phyloP scores from a whole-genome alignment of 2,113 vertebrate species.

The Spermophilus dauricus region DNA sequence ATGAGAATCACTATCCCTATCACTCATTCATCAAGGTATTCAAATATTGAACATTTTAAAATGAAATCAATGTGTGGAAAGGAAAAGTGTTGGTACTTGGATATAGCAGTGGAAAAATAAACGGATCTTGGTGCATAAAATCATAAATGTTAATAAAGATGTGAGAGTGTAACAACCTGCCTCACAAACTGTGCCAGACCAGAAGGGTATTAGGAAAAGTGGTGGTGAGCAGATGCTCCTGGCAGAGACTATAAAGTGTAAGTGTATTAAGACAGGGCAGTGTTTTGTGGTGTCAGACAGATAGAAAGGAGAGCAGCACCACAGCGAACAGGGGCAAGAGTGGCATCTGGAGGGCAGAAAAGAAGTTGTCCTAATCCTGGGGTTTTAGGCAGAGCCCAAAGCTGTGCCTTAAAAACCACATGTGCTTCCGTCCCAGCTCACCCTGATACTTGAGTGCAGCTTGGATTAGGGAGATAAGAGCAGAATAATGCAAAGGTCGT shows the following conservation, averaged over 20 bases:
- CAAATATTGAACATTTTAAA: neutral
- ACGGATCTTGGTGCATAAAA: neutral
- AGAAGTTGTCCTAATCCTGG: neutral
- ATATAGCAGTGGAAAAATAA: neutral
- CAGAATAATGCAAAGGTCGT: neutral
- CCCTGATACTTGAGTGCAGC: neutral
- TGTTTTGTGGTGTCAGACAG: neutral
- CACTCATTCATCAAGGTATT: neutral
- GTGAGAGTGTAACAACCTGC: fast-evolving
- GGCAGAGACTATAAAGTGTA: neutral
- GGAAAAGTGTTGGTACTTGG: neutral
- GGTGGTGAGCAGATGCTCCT: neutral
- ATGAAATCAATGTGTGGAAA: neutral
- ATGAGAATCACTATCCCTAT: neutral
- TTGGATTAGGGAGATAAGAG: neutral
- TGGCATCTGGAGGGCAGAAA: neutral
- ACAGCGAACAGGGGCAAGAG: too few relatives aligned
- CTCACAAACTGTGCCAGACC: neutral
- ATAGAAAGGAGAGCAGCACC: neutral
- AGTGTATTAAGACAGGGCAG: neutral
- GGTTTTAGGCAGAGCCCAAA: neutral
- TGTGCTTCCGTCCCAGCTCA: neutral
- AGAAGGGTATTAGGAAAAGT: neutral
- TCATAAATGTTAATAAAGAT: neutral
- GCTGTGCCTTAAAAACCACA: neutral